Base-by-base conservation (phyloP, 2,888 invertebrate genomes). In the Mystacides longicornis region DNA sequence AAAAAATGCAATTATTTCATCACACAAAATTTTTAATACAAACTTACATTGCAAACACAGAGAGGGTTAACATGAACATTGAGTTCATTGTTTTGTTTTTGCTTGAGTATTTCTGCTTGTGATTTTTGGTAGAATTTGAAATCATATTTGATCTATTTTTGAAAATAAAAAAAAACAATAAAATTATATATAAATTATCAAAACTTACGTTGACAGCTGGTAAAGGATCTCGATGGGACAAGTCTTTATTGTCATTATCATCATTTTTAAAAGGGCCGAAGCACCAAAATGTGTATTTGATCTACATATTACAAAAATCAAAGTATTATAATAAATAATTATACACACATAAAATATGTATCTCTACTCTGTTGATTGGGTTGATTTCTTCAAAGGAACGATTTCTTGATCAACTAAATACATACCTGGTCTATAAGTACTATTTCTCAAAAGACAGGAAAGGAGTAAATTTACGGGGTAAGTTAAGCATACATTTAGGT, bases 11-110 rank as follows among this genome's bases (percentile, higher is more conserved):
- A n/a, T n/a, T n/a, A n/a, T n/a, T n/a, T n/a, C n/a, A n/a, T n/a
- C n/a, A n/a, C n/a, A n/a, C n/a, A n/a, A n/a, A n/a, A n/a, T n/a
- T n/a, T n/a, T n/a, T n/a, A n/a, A n/a, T 45, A 20, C 14, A 3
- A 48, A 81, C 81, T 84, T 79, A 85, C 85, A 78, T 85, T 85
- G 71, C 82, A 81, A 57, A 85, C 81, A 70, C 71, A 71, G 70
- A 85, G 76, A 66, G 85, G 85, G 68, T 78, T 71, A 54, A 81
- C 81, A 54, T 77, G 73, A 74, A 75, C 83, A 62, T 78, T 79
- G 58, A 81, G 81, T 68, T 84, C 78, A 70, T 81, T 80, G 70
- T 81, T 80, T 70, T 74, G 71, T 67, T 81, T 78, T 67, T 78
- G 73, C 63, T 73, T 74, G 66, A 79, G 77, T 62, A 81, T 69